Evolutionary conservation across 2,888 invertebrate species (phyloP).

Genomic region (Phyllotreta cruciferae): DNA sequence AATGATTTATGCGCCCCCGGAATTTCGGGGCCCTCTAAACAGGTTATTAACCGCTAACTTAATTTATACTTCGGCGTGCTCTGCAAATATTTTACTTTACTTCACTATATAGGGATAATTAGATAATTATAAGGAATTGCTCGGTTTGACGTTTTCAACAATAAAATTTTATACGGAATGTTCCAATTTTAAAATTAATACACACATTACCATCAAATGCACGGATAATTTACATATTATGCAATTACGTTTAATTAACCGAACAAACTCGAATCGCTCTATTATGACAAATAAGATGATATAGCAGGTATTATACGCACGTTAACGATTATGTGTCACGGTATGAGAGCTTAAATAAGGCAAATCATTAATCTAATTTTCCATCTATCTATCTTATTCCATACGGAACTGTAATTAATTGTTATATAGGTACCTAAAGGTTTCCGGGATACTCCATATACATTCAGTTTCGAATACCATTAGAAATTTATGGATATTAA

Average conservation of each 20-base stretch:
- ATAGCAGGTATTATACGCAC: constrained; percentile 1
- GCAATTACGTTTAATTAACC: no score
- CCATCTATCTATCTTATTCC: no score
- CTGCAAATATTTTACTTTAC: constrained; percentile 16
- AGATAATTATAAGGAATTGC: constrained; percentile 2
- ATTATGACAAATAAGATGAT: constrained; percentile 11
- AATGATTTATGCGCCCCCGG: constrained; percentile 19
- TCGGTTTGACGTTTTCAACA: background rate
- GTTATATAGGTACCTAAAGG: no score
- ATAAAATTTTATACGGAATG: background rate
- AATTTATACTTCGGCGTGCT: constrained; percentile 8
- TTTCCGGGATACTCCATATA: no score
- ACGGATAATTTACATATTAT: background rate
- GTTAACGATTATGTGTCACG: constrained; percentile 5
- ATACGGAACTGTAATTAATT: no score
- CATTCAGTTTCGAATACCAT: no score
- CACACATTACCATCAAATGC: background rate
- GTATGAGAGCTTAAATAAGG: constrained; percentile 7
- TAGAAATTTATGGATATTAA: no score
- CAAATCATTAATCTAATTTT: constrained; percentile 12
- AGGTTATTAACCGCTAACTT: constrained; percentile 18
- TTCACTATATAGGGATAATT: background rate
- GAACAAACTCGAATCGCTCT: background rate
- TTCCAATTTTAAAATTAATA: background rate
- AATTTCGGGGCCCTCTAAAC: constrained; percentile 10